These are phyloP conservation scores for Drosophila anomelani DNA, from an alignment of 2,888 invertebrate species.

Conservation along the genomic window DNA sequence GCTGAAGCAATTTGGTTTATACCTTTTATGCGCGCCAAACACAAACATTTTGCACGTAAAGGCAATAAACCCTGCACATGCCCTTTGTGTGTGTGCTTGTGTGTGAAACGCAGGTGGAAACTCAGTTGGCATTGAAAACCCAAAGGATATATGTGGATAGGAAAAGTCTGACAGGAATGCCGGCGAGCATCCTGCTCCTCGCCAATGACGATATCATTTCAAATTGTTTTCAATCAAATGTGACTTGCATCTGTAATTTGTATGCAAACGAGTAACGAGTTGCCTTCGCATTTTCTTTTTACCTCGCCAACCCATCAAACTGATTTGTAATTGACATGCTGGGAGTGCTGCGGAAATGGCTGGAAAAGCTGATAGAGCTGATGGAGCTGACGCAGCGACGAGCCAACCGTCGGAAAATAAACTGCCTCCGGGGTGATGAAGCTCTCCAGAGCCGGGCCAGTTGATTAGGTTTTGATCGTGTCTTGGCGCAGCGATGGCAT, in stretches of 20 bases:
- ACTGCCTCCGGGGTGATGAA: slow-evolving; percentile 9
- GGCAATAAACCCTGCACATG: slow-evolving; percentile 72
- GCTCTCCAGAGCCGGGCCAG: slow-evolving; percentile 16
- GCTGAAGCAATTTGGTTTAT: slow-evolving; percentile 62
- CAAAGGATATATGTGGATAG: slow-evolving; percentile 5
- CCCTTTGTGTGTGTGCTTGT: slow-evolving; percentile 40
- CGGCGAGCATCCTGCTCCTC: slow-evolving; percentile 10
- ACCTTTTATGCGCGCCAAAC: slow-evolving; percentile 61
- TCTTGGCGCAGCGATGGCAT: slow-evolving; percentile 11
- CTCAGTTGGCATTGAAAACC: slow-evolving; percentile 35
- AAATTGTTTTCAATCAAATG: slow-evolving; percentile 79
- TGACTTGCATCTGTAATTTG: slow-evolving; percentile 78
- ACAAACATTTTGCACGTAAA: slow-evolving; percentile 77
- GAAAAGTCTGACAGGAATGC: slow-evolving; percentile 4
- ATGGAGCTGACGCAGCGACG: slow-evolving; percentile 50
- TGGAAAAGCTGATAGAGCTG: slow-evolving; percentile 29
- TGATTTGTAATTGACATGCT: slow-evolving; percentile 69
- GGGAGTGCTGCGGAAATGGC: slow-evolving; percentile 35
- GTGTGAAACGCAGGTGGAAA: slow-evolving; percentile 14
- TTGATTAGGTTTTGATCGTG: slow-evolving; percentile 58
- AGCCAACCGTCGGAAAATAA: slow-evolving; percentile 21
- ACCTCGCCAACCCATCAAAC: slow-evolving; percentile 43
- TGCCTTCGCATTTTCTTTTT: slow-evolving; percentile 18
- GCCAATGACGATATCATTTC: slow-evolving; percentile 68
- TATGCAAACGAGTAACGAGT: slow-evolving; percentile 69